Evolutionary conservation across 2,888 invertebrate genomes (phyloP), one percentile per base, ranked within the genome.

Genomic region (Marasmarcha lunaedactyla): DNA sequence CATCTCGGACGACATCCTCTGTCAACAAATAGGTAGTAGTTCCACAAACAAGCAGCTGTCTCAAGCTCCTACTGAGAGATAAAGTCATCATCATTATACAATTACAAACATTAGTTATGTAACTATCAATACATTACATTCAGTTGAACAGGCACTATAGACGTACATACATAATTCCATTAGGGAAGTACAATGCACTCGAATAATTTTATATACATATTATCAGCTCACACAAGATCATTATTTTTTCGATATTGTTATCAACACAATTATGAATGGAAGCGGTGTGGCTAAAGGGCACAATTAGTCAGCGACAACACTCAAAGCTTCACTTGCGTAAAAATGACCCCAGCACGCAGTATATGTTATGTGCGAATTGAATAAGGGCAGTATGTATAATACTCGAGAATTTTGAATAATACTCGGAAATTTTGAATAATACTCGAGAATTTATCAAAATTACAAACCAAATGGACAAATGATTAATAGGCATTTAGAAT

Each of bases 141-240:
- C 30, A 68, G 71, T 69, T 63, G 57, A 46, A 51, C 66, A 71
- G 72, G 55, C 78, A 77, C 50, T 58, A 53, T 62, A 68, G 65
- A 69, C 63, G 67, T 71, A 71, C 76, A 72, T 76, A 71, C 76
- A 71, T 70, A 72, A 71, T 66, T 68, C 57, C 11, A 30, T n/a
- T 13, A 14, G 66, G 48, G 38, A 57, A 55, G 74, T 66, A 59
- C 77, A 64, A 72, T 72, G 77, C 73, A 70, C 79, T 51, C 67
- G 54, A 62, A 20, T 7, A 3, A 61, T 68, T 62, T 54, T n/a
- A n/a, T n/a, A n/a, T n/a, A n/a, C 52, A 50, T 52, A 54, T 60
- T 73, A 76, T 74, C 76, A 43, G 69, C 67, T 72, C 74, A 72
- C 74, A 73, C 72, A 67, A 58, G 61, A 59, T 66, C 59, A 57